Conservation (phyloP, 2,888 invertebrate species). For the Acanthococcus lagerstroemiae region DNA sequence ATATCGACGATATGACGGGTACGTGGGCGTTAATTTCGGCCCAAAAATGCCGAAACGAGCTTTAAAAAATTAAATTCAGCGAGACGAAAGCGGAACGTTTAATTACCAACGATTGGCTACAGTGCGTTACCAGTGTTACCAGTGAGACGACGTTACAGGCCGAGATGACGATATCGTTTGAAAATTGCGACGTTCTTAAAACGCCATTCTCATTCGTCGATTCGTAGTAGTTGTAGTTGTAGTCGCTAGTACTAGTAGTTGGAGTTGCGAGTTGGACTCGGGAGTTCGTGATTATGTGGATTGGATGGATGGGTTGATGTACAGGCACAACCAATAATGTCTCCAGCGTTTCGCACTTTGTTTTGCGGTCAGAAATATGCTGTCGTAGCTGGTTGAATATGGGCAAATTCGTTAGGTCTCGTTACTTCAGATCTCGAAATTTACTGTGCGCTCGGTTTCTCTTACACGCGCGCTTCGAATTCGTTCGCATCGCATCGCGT, state of each 20-base stretch:
- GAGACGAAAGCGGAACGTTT: no score
- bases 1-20: no score
- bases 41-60: no score
- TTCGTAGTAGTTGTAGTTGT: no score
- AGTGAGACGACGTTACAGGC: neutral
- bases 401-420: slow-evolving; percentile 8
- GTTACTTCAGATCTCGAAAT: slow-evolving; percentile 18
- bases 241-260: no score
- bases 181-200: slow-evolving; percentile 23
- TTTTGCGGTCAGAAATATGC: neutral
- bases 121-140: slow-evolving; percentile 5
- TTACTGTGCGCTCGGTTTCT: slow-evolving; percentile 3
- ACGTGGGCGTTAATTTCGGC: no score
- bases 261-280: no score
- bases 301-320: no score
- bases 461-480: no score
- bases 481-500: no score
- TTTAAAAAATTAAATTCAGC: no score
- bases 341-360: slow-evolving; percentile 4
- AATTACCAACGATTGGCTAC: slow-evolving; percentile 5
- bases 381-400: neutral
- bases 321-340: slow-evolving; percentile 3
- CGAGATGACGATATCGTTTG: slow-evolving; percentile 1
- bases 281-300: slow-evolving; percentile 24
- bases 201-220: slow-evolving; percentile 20